These are phyloP conservation scores for Panopea generosa DNA, from an alignment of 2,888 invertebrate species.

Conservation along the genomic window DNA sequence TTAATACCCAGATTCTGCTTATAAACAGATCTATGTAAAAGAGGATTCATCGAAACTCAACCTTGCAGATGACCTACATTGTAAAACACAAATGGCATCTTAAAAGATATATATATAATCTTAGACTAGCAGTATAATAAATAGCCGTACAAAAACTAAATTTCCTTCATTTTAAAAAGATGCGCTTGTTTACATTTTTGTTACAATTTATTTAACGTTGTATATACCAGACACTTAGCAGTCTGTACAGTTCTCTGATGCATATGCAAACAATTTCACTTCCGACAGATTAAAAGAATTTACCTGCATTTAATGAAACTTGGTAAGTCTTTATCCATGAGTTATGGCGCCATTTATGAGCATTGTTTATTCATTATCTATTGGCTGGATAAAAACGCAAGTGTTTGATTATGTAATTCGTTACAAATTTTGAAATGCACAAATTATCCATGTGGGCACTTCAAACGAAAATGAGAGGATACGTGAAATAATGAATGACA, in stretches of 20 bases:
- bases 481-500: constrained; percentile 17
- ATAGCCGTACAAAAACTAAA: constrained; percentile 29
- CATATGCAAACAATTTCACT: constrained; percentile 53
- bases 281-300: constrained; percentile 53
- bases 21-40: too few species aligned
- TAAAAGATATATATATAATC: too few species aligned
- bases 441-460: constrained; percentile 20
- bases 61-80: too few species aligned
- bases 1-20: too few species aligned
- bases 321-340: constrained; percentile 46
- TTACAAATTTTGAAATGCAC: constrained; percentile 21
- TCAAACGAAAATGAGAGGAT: constrained; percentile 21
- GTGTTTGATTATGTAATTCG: constrained; percentile 42
- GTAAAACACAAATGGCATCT: constrained; percentile 1
- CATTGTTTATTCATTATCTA: constrained; percentile 48
- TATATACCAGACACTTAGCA: constrained; percentile 43
- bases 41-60: too few species aligned
- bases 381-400: constrained; percentile 24
- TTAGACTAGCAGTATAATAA: constrained; percentile 9
- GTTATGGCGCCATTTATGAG: constrained; percentile 58
- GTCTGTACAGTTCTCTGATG: constrained; percentile 54
- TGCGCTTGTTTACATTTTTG: constrained; percentile 36
- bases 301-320: constrained; percentile 43
- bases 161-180: constrained; percentile 45
- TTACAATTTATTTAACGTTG: constrained; percentile 52